A percentile compares a stretch with the other conserved stretches of the same genome.
Evolutionary conservation across 1,140 invertebrate genomes (phyloP).

Genomic region (Mactra quadrangularis): DNA sequence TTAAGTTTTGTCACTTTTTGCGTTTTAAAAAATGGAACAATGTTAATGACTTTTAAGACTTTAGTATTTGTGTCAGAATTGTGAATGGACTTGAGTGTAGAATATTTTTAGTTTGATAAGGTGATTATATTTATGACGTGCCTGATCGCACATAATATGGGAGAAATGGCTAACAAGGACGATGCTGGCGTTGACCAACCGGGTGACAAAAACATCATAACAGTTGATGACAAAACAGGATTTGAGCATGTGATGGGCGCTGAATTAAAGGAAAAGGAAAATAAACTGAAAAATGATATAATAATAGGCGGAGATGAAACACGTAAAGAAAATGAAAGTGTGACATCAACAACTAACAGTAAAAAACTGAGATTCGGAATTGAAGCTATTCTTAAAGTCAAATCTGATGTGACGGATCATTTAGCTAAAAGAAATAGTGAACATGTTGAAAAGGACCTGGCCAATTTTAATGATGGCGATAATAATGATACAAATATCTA

Average conservation of each 20-base stretch:
- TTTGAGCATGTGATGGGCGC: neutral
- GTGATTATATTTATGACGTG: too few relatives aligned
- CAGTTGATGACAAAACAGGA: neutral
- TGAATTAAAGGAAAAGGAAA: neutral
- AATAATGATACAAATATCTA: too few relatives aligned
- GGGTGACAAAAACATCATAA: too few relatives aligned
- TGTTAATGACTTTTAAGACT: too few relatives aligned
- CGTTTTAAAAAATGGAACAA: too few relatives aligned
- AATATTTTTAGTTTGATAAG: too few relatives aligned
- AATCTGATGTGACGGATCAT: slow-evolving; percentile 16
- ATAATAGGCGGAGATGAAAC: neutral
- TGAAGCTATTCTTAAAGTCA: slow-evolving; percentile 40
- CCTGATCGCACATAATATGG: too few relatives aligned
- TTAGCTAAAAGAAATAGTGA: neutral
- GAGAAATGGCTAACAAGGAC: too few relatives aligned
- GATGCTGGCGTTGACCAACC: neutral
- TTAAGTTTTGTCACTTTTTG: too few relatives aligned
- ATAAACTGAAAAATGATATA: neutral
- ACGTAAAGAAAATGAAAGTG: neutral
- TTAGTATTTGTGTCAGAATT: too few relatives aligned
- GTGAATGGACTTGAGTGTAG: too few relatives aligned
- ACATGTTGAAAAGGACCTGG: too few relatives aligned
- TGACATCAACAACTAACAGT: neutral
- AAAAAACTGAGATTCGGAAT: slow-evolving; percentile 16
- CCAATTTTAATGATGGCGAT: neutral